These are phyloP conservation scores for Drosophila atripex DNA, from an alignment of 2,888 invertebrate genomes.

Conservation along the genomic window DNA sequence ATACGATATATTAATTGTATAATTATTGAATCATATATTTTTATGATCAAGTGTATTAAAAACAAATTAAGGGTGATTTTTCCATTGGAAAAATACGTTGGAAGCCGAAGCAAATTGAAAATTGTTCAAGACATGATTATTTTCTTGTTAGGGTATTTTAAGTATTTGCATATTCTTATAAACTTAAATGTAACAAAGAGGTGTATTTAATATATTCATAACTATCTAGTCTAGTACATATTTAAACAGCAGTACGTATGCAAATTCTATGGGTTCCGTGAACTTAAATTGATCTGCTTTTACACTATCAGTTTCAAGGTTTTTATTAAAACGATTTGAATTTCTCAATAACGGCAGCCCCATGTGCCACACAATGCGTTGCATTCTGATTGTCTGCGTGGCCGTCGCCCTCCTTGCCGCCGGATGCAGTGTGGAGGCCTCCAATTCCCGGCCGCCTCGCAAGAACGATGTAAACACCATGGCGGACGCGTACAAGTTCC, in stretches of 20 bases:
- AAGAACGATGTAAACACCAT: constrained; percentile 86
- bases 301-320: not conserved
- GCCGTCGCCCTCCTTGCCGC: constrained; percentile 65
- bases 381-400: constrained; percentile 64
- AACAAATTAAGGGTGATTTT: not conserved
- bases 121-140: not conserved
- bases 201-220: not conserved
- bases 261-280: not conserved
- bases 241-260: not conserved
- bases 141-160: not conserved
- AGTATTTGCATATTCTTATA: not conserved
- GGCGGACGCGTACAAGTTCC: constrained; percentile 88
- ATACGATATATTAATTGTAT: constrained; percentile 9
- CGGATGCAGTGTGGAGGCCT: constrained; percentile 72
- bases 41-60: not conserved
- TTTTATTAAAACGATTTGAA: not conserved
- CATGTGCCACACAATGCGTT: constrained; percentile 67
- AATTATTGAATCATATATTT: constrained; percentile 1
- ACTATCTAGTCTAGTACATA: not conserved
- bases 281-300: not conserved
- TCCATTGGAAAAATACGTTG: not conserved
- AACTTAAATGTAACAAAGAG: not conserved
- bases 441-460: constrained; percentile 81
- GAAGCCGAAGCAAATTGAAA: not conserved
- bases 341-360: constrained; percentile 5